Evolutionary conservation across 2,113 vertebrate genomes (phyloP), one percentile per base, ranked within the genome.

Genomic region (Brachionichthys hirsutus): DNA sequence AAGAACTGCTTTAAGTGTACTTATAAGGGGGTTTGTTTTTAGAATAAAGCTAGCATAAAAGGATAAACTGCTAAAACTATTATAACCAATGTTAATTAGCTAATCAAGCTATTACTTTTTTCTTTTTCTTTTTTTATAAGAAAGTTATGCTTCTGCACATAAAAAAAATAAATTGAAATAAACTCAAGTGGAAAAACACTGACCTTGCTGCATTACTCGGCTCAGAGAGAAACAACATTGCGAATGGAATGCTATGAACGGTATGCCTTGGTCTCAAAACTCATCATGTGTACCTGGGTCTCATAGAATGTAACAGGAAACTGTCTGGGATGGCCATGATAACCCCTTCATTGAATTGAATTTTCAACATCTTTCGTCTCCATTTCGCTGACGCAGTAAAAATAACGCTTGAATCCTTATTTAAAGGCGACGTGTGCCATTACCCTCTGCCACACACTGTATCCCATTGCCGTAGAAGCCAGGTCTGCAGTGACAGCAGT

Each of bases 401-500:
- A 52, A 44, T 36, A 11, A 14, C 6, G 14, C 6, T 16, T 42
- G 24, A 35, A 46, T 20, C 12, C 12, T 40, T 14, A 15, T 18
- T 14, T 0, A 35, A 53, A 42, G 11, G 17, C 35, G 17, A 40
- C 12, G 15, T 19, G 2, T 87, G 5, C 20, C 5, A 0, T 65
- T 70, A 99, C 97, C 97, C 87, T 97, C 95, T 12, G 96, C 92
- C 6, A 98, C 89, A 54, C 97, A 98, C 9, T 98, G 93, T 42
- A 92, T 91, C 67, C 96, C 96, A 3, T 95, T 95, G 55, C 97
- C 97, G 8, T 94, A 98, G 83, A 93, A 99, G 9, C 95, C 96
- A 6, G 93, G 88, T 50, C 89, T 90, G 36, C 97, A 98, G 54
- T 88, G 88, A 82, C 97, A 99, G 75, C 97, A 99, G 87, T 92